A percentile compares a stretch with the other conserved stretches of the same genome.
phyloP scores from a whole-genome alignment of 2,113 vertebrate genomes.

The Cynocephalus volans region DNA sequence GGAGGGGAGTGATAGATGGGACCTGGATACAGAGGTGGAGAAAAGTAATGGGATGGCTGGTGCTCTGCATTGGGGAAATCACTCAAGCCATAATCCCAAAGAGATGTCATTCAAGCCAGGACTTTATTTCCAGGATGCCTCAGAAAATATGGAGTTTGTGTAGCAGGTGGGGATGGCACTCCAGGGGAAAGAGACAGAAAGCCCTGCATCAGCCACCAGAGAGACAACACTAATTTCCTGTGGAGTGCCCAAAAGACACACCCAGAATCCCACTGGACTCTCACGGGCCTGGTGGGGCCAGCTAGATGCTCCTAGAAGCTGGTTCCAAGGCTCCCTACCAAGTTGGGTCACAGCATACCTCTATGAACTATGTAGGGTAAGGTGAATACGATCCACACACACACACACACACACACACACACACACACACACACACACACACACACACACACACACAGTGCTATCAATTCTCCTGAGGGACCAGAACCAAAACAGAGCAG shows the following conservation, averaged over 20 bases:
- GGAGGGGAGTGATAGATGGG: neutral
- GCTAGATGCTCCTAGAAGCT: neutral
- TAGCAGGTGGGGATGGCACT: neutral
- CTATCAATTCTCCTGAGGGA: neutral
- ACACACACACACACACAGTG: neutral
- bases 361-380: neutral
- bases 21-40: neutral
- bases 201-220: neutral
- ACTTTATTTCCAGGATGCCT: neutral
- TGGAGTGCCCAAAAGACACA: neutral
- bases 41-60: neutral
- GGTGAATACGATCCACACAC: neutral
- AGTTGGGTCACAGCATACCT: neutral
- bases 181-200: neutral
- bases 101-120: neutral
- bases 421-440: neutral
- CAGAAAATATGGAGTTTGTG: neutral
- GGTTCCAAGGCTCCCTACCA: neutral
- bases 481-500: neutral
- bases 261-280: neutral
- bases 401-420: neutral
- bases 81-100: neutral
- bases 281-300: neutral
- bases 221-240: neutral
- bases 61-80: neutral